Conservation (phyloP, 2,888 invertebrate species). For the Drosophila prostipennis region DNA sequence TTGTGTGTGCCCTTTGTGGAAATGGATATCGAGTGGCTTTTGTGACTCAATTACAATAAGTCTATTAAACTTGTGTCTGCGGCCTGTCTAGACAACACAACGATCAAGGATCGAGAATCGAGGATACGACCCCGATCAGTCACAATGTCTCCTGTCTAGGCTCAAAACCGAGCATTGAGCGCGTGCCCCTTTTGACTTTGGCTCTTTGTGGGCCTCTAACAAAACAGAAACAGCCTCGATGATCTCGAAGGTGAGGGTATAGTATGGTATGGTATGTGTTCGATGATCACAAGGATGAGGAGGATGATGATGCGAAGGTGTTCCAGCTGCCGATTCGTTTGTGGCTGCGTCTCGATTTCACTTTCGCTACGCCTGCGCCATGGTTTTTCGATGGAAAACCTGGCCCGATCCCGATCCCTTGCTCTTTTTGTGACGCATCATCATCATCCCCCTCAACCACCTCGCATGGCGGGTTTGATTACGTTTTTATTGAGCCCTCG, state of each 20-base stretch:
- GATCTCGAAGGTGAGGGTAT: slow-evolving; percentile 25
- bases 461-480: slow-evolving; percentile 69
- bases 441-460: slow-evolving; percentile 26
- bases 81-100: slow-evolving; percentile 63
- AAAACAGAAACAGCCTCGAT: slow-evolving; percentile 46
- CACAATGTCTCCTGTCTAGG: slow-evolving; percentile 46
- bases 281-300: neutral
- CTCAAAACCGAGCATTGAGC: slow-evolving; percentile 28
- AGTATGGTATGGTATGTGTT: neutral
- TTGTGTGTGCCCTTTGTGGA: slow-evolving; percentile 61
- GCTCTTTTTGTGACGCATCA: slow-evolving; percentile 53
- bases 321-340: slow-evolving; percentile 70
- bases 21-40: slow-evolving; percentile 70
- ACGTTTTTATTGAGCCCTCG: slow-evolving; percentile 69
- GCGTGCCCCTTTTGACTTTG: slow-evolving; percentile 80
- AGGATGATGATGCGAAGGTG: slow-evolving; percentile 69
- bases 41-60: slow-evolving; percentile 81
- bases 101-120: neutral
- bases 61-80: slow-evolving; percentile 78
- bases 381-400: slow-evolving; percentile 69
- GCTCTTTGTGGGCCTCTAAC: slow-evolving; percentile 67
- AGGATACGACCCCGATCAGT: slow-evolving; percentile 42
- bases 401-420: slow-evolving; percentile 24
- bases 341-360: slow-evolving; percentile 73
- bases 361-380: slow-evolving; percentile 76